Percentiles rank a stretch among this genome's conserved stretches.
Evolutionary conservation across 2,797 vertebrate species (phyloP).

Genomic region (Poecilia picta): DNA sequence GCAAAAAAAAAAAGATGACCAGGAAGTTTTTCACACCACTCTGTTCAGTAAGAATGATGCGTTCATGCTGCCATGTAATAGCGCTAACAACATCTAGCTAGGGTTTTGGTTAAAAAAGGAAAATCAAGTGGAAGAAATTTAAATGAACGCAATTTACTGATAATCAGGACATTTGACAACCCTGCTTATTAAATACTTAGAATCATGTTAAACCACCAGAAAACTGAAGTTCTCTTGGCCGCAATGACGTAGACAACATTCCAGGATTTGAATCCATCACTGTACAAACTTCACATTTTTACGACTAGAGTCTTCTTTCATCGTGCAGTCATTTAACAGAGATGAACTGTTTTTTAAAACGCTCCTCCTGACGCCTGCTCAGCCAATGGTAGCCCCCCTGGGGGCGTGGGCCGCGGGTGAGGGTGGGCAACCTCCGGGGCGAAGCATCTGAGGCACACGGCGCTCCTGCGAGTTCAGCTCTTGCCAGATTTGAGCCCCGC

Average conservation of each 20-base stretch:
- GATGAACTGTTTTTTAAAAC: conserved; percentile 51
- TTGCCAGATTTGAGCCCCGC: conserved; percentile 60
- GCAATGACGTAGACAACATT: not conserved
- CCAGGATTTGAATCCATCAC: not conserved
- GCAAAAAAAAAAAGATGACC: too few species aligned
- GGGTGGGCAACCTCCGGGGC: conserved; percentile 26
- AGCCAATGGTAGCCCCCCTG: conserved; percentile 73
- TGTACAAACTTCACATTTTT: conserved; percentile 2
- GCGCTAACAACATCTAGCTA: not conserved
- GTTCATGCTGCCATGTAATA: not conserved
- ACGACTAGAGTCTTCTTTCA: not conserved
- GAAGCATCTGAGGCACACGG: conserved; percentile 54
- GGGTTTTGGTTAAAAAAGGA: not conserved
- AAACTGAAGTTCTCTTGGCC: not conserved
- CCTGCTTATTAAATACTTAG: not conserved
- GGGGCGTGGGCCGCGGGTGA: conserved; percentile 46
- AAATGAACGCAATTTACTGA: not conserved
- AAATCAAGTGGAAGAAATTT: not conserved
- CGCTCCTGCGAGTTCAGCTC: conserved; percentile 51
- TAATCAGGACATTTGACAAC: not conserved
- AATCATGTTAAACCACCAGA: not conserved
- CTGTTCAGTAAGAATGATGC: not conserved
- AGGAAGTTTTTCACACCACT: not conserved
- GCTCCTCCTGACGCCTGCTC: conserved; percentile 48
- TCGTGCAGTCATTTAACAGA: conserved; percentile 39